phyloP scores from a whole-genome alignment of 64 coral and sea anemone species.

The Montipora foliosa region DNA sequence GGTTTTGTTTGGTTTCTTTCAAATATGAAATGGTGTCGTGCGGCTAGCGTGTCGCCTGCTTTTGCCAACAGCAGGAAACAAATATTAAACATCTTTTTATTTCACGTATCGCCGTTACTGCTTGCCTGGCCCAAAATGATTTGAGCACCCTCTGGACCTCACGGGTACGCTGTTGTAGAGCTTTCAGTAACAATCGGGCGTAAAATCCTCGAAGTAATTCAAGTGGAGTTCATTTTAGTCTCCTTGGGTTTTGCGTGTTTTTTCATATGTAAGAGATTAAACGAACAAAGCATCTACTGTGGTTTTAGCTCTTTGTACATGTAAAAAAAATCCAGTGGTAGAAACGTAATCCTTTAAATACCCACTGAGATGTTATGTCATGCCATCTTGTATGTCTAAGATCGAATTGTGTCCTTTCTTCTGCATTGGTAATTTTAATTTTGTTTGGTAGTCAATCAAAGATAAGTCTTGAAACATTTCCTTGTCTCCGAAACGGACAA shows the following conservation, averaged over 20 bases:
- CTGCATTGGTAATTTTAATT: neutral
- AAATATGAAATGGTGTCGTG: constrained; percentile 36
- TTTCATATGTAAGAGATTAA: constrained; percentile 7
- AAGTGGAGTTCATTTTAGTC: neutral
- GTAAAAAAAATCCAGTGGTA: neutral
- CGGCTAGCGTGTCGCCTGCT: constrained; percentile 6
- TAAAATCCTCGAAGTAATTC: neutral
- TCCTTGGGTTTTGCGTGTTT: neutral
- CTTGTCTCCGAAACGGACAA: neutral
- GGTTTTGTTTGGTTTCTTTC: constrained; percentile 30
- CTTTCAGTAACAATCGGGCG: constrained; percentile 7
- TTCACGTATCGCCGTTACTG: neutral
- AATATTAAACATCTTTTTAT: constrained; percentile 34
- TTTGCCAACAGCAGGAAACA: constrained; percentile 39
- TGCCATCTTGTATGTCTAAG: neutral
- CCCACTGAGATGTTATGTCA: constrained; percentile 18
- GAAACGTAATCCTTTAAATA: constrained; percentile 9
- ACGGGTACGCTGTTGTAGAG: constrained; percentile 1
- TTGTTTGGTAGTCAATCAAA: too few relatives aligned
- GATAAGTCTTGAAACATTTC: too few relatives aligned
- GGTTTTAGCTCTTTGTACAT: neutral
- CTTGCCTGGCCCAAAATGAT: constrained; percentile 4
- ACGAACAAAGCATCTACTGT: constrained; percentile 13
- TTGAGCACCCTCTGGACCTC: constrained; percentile 5
- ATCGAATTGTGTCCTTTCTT: neutral